Conservation (phyloP, 2,888 invertebrate species). For the Epinotia demarniana region DNA sequence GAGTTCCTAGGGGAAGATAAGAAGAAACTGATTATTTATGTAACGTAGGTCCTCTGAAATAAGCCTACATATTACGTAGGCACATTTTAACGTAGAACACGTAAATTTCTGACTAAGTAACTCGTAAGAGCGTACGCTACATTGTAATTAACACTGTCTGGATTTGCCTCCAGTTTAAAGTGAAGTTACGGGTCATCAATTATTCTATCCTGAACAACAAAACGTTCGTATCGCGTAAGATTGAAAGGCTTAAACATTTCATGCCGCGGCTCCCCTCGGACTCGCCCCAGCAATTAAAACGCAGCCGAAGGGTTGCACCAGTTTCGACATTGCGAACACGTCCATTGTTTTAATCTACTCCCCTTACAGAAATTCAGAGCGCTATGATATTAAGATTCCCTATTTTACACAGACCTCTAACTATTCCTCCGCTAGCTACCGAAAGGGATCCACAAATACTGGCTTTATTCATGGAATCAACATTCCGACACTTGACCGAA, state of each 20-base stretch:
- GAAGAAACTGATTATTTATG: no score
- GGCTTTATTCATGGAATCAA: constrained; percentile 57
- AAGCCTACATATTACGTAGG: neutral
- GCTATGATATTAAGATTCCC: constrained; percentile 67
- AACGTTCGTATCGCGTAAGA: constrained; percentile 51
- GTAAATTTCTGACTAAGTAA: neutral
- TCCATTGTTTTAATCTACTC: constrained; percentile 82
- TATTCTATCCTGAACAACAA: constrained; percentile 31
- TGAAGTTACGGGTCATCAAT: constrained; percentile 38
- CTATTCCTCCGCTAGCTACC: constrained; percentile 44
- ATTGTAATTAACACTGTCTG: constrained; percentile 5
- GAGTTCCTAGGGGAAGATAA: neutral
- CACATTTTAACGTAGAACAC: neutral
- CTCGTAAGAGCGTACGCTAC: neutral
- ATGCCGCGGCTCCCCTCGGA: constrained; percentile 55
- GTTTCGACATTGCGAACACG: constrained; percentile 80
- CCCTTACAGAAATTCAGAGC: constrained; percentile 66
- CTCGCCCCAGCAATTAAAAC: constrained; percentile 80
- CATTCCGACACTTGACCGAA: constrained; percentile 73
- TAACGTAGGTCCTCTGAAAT: neutral
- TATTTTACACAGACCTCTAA: constrained; percentile 59
- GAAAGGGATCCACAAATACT: constrained; percentile 55
- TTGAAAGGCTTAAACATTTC: constrained; percentile 68
- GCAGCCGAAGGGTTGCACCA: constrained; percentile 81
- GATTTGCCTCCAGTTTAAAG: constrained; percentile 7